A percentile compares a stretch with the other conserved stretches of the same genome.
Conservation (phyloP, 2,797 vertebrate genomes). For the Sebastes elongatus region DNA sequence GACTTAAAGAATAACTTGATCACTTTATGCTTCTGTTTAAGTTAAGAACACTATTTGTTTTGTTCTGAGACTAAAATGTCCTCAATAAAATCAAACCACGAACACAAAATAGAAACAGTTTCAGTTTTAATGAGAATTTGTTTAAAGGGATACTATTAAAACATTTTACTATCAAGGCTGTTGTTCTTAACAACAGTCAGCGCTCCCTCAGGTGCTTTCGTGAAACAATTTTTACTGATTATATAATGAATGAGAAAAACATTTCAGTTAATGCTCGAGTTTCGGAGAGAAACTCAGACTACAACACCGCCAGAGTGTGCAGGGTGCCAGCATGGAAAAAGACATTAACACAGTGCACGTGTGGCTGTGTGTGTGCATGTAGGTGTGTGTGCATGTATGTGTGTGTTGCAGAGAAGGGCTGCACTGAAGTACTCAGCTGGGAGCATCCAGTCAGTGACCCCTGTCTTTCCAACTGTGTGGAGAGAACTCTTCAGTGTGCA, state of each 20-base stretch:
- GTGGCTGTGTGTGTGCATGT: conserved; percentile 34
- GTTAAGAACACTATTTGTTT: too few relatives aligned
- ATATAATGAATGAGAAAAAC: conserved; percentile 32
- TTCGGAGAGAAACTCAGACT: conserved; percentile 32
- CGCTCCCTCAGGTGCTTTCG: background rate
- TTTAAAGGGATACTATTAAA: conserved; percentile 15
- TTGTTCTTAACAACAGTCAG: conserved; percentile 1
- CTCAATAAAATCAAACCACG: background rate
- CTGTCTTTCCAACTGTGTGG: conserved; percentile 79
- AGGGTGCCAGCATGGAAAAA: conserved; percentile 68
- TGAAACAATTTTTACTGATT: conserved; percentile 12
- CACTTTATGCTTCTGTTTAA: background rate
- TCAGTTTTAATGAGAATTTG: conserved; percentile 1
- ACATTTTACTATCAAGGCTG: background rate
- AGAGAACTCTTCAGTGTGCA: conserved; percentile 67
- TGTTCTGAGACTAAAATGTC: background rate
- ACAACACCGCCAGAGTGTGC: conserved; percentile 41
- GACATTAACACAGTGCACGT: conserved; percentile 64
- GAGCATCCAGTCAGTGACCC: conserved; percentile 82
- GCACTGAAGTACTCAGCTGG: conserved; percentile 75
- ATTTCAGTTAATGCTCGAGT: conserved; percentile 22
- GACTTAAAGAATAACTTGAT: background rate
- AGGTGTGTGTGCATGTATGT: conserved; percentile 34
- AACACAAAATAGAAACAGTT: background rate
- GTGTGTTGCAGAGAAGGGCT: conserved; percentile 62